Evolutionary conservation across 2,113 vertebrate genomes (phyloP), one percentile per base, ranked within the genome.

Genomic region (Chionomys nivalis): DNA sequence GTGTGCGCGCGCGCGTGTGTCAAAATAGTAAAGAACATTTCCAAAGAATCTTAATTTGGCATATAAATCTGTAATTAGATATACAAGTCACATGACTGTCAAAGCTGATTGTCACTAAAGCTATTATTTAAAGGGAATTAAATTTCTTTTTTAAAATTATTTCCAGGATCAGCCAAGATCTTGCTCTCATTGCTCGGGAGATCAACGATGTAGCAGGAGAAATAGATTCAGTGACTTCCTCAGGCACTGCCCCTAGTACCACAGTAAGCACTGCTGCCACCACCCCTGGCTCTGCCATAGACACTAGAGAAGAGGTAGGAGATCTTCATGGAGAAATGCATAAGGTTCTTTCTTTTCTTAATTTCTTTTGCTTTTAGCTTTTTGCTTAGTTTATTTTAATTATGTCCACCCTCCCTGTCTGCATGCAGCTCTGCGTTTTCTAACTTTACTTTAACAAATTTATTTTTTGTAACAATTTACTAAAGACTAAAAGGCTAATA

Each of bases 291-390:
- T 99, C 99, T 96, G 99, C 99, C 99, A 99, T 99, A 98, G 99
- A 99, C 99, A 99, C 99, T 98, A 99, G 99, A 98, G 99, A 99
- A 99, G 99, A 99, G 99, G 99, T 99, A 99, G 99, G 99, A 99
- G 99, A 99, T 99, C 98, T 99, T 99, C 99, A 99, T 99, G 98
- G 98, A 99, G 99, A 99, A 98, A 99, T 99, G 99, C 99, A 99
- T 99, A 99, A 99, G 99, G 99, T 99, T 99, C 99, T 99, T 99
- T 98, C 95, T 98, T 98, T 98, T 98, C 98, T 99, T 99, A 98
- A 98, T 98, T 99, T 99, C 98, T 99, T 99, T 98, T 99, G 97
- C 98, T 99, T 98, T 98, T 97, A 98, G 97, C 98, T 98, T 99
- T 98, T 97, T 97, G 95, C 98, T 97, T 97, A 97, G 95, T 98